Evolutionary conservation across 2,113 vertebrate genomes (phyloP).

Genomic region (Bettongia penicillata): DNA sequence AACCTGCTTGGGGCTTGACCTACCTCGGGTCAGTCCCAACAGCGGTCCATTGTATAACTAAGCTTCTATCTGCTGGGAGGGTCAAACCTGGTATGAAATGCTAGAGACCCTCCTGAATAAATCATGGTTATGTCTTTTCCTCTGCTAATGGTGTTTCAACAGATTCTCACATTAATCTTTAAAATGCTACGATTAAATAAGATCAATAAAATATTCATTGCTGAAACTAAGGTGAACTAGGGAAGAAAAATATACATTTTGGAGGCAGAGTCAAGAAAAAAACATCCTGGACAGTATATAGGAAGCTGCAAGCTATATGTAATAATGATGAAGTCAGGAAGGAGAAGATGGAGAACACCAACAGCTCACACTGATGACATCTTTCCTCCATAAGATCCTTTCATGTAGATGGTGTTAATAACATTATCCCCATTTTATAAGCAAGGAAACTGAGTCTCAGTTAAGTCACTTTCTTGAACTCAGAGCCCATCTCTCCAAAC

Average conservation of each 20-base stretch:
- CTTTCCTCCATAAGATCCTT: not conserved
- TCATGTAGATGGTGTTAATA: not conserved
- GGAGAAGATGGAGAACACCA: not conserved
- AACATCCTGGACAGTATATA: not conserved
- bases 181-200: not conserved
- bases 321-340: not conserved
- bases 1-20: not conserved
- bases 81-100: not conserved
- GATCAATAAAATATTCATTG: conserved; percentile 4
- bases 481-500: not conserved
- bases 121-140: not conserved
- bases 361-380: not conserved
- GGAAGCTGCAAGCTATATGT: not conserved
- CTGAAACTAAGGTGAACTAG: not conserved
- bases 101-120: not conserved
- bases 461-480: not conserved
- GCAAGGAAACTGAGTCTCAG: not conserved
- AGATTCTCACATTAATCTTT: not conserved
- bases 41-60: not conserved
- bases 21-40: not conserved
- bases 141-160: not conserved
- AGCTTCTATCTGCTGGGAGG: not conserved
- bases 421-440: not conserved
- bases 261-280: not conserved
- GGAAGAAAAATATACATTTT: not conserved